phyloP scores from a whole-genome alignment of 2,797 vertebrate genomes.

The Eospalax fontanierii region DNA sequence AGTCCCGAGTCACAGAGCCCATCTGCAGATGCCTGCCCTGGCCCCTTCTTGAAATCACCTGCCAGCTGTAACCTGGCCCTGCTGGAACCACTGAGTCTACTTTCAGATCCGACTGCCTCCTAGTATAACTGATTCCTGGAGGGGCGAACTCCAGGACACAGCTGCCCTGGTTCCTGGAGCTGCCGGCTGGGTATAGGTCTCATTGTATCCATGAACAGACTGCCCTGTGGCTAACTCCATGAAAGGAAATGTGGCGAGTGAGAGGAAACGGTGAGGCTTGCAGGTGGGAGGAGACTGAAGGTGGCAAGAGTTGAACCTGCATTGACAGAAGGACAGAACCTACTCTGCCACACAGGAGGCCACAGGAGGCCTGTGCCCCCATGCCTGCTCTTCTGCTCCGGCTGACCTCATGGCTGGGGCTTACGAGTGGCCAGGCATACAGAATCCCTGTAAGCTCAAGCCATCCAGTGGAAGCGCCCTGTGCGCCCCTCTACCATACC shows the following conservation, averaged over 20 bases:
- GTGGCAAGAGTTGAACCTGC: conserved; percentile 61
- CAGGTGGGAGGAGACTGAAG: background rate
- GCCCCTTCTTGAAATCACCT: no score
- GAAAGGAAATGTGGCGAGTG: background rate
- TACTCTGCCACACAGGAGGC: no score
- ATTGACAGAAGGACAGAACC: background rate
- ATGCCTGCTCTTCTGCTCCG: background rate
- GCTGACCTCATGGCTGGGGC: background rate
- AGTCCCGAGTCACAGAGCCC: background rate
- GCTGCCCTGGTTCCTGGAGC: fast-evolving
- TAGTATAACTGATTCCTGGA: fast-evolving
- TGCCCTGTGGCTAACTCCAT: background rate
- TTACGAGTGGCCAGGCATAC: no score
- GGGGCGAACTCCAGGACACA: fast-evolving
- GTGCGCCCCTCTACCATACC: conserved; percentile 88
- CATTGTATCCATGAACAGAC: fast-evolving
- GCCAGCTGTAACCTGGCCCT: background rate
- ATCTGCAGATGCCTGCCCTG: background rate
- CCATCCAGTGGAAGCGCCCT: fast-evolving
- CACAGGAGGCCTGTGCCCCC: fast-evolving
- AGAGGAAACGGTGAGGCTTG: conserved; percentile 71
- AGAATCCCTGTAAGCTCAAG: background rate
- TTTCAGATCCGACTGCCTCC: background rate
- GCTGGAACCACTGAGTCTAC: background rate
- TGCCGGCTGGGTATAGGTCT: background rate